Base-by-base conservation (phyloP, 2,113 vertebrate genomes). In the Lagenorhynchus albirostris region DNA sequence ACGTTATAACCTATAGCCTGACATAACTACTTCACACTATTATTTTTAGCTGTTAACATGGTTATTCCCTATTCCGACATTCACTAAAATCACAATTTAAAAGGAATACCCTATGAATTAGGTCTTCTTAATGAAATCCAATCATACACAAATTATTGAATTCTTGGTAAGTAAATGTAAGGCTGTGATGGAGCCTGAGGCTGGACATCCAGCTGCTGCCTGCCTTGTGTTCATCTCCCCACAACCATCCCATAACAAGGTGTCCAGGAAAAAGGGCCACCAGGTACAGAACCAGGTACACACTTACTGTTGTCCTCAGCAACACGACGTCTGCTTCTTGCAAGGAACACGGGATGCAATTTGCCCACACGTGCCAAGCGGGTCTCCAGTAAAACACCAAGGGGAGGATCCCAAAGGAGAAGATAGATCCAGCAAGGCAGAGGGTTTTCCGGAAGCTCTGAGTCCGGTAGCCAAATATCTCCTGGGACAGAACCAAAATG, bases 371-470 rank as follows among this genome's bases (percentile, higher is more conserved):
- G 0, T 97, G 38, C 99, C 99, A 99, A 8, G 98, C 98, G 0
- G 99, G 99, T 90, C 98, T 99, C 99, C 99, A 99, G 96, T 99
- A 98, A 81, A 99, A 98, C 26, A 99, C 96, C 79, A 99, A 96
- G 41, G 98, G 97, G 36, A 99, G 98, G 85, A 98, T 96, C 55
- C 99, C 99, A 67, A 98, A 98, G 62, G 99, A 98, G 92, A 99
- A 92, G 94, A 99, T 60, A 67, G 98, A 98, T 5, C 98, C 99
- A 62, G 97, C 97, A n/a, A 98, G 65, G 96, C 98, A 99, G 55
- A 99, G 87, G 1, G 63, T 98, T 90, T 21, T 98, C 10, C 98
- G 93, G 25, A 92, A 99, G 50, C 71, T 8, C 29, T 98, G 94
- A 21, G 98, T 98, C 96, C 82, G 98, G 93, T 99, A 99, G 89